These are phyloP conservation scores for Pomatorhinus ruficollis DNA, from an alignment of 2,113 vertebrate genomes.

Conservation along the genomic window DNA sequence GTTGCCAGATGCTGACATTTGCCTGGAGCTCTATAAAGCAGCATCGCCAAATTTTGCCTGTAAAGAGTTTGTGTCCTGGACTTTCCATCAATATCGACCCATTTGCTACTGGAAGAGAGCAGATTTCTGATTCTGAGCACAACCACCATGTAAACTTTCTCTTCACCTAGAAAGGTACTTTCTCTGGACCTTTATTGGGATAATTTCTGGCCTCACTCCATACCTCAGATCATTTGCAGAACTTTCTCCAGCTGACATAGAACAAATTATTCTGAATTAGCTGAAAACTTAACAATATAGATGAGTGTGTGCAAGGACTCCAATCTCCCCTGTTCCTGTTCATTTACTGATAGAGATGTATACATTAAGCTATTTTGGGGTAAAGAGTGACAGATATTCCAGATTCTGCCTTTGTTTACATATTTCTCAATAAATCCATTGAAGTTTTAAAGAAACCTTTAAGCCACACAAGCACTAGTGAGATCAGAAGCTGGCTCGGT, in stretches of 20 bases:
- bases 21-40: not conserved
- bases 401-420: not conserved
- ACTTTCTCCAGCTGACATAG: not conserved
- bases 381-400: not conserved
- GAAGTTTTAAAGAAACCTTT: not conserved
- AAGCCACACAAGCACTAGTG: not conserved
- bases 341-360: not conserved
- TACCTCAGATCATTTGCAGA: not conserved
- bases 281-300: not conserved
- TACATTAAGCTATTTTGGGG: not conserved
- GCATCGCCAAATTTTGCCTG: not conserved
- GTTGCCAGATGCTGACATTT: not conserved
- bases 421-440: not conserved
- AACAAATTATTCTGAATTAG: not conserved
- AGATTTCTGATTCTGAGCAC: not conserved
- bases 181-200: not conserved
- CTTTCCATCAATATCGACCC: not conserved
- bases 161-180: not conserved
- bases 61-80: not conserved
- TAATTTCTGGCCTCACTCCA: not conserved
- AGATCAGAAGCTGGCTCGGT: not conserved
- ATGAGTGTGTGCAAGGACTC: not conserved
- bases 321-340: not conserved
- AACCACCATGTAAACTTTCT: not conserved
- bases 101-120: not conserved